Conservation (phyloP, 2,888 invertebrate species). For the Habrosyne pyritoides region DNA sequence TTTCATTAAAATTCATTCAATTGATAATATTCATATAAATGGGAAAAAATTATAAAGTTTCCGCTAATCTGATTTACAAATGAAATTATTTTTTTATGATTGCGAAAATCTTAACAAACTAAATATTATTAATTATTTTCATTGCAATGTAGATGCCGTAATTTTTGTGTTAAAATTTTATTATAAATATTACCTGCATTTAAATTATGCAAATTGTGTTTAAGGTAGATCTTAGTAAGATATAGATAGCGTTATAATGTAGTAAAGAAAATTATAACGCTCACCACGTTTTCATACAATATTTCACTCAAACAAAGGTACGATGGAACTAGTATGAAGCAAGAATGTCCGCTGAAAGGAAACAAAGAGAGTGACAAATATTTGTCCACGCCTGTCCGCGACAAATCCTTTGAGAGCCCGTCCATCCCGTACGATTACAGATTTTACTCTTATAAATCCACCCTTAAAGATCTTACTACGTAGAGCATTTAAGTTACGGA, state of each 20-base stretch:
- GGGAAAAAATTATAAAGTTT: no score
- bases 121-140: no score
- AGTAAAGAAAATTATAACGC: constrained; percentile 1
- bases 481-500: not conserved
- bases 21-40: no score
- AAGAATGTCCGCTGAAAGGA: constrained; percentile 36
- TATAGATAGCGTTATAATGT: constrained; percentile 7
- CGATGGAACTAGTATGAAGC: constrained; percentile 18
- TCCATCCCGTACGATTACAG: constrained; percentile 34
- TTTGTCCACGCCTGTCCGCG: constrained; percentile 55
- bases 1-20: no score
- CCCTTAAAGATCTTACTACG: constrained; percentile 18
- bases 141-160: no score
- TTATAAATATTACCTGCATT: no score
- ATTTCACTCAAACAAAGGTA: constrained; percentile 12
- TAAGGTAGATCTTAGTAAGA: no score
- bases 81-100: no score
- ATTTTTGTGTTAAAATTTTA: no score
- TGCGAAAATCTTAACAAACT: no score
- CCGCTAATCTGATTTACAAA: no score
- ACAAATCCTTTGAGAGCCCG: constrained; percentile 63
- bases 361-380: constrained; percentile 64
- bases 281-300: not conserved
- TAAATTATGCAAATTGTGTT: no score
- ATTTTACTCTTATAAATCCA: constrained; percentile 27